Evolutionary conservation across 2,797 vertebrate species (phyloP), one percentile per base, ranked within the genome.

Genomic region (Protosalanx chinensis): DNA sequence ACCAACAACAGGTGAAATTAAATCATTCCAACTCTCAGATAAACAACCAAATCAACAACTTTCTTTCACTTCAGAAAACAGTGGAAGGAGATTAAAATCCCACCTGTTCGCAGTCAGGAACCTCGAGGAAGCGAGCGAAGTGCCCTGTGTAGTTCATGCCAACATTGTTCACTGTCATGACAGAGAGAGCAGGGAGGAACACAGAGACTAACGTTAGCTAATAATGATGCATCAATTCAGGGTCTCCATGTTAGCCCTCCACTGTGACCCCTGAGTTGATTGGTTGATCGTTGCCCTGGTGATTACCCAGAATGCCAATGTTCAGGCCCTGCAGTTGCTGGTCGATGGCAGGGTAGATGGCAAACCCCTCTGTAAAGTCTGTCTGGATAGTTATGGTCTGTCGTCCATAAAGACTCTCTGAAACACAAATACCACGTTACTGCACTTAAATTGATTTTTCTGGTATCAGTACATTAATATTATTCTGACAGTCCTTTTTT

Each of bases 291-390:
- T 62, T 33, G 49, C 8, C 5, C 30, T 32, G 29, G 57, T 18
- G 5, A 32, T 15, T 92, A 95, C 94, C 94, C 76, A 95, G 81
- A 81, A 95, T 88, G 77, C 93, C 94, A 1, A 94, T 90, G 56
- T 95, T 87, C 81, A 94, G 81, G 74, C 80, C 89, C 29, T 83
- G 76, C 18, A 95, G 85, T 33, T 76, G 68, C 7, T 86, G 62
- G 10, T 81, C 80, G n/a, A 94, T 90, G 2, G 68, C 67, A 3
- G 86, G 79, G n/a, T 95, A 94, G 74, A 93, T 92, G 35, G 81
- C 82, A 35, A 80, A 72, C 5, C 92, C 90, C 0, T 79, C 75
- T 0, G 92, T 93, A 82, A 95, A 95, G 83, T 95, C 92, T 1
- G 82, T 86, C 72, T 87, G 89, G 75, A 94, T 89, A 60, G 88